Evolutionary conservation across 2,113 vertebrate genomes (phyloP).

Genomic region (Parotia lawesii): DNA sequence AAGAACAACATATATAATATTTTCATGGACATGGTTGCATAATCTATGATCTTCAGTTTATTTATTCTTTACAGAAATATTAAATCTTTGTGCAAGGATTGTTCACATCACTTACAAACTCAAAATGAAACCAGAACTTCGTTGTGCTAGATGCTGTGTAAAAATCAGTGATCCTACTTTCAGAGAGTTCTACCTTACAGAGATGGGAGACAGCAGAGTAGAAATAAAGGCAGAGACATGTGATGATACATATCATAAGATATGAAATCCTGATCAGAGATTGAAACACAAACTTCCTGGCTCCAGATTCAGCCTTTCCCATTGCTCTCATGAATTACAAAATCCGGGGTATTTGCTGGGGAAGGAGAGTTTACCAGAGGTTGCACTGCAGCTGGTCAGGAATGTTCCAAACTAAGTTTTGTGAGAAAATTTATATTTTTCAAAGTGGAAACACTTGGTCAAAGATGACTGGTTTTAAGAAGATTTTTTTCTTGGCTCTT

Average conservation of each 20-base stretch:
- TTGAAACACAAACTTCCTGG: not conserved
- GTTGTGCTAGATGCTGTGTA: fast-evolving
- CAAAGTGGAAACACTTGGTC: not conserved
- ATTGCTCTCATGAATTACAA: not conserved
- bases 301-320: not conserved
- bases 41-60: not conserved
- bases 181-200: not conserved
- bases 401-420: not conserved
- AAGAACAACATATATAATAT: not conserved
- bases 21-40: not conserved
- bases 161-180: not conserved
- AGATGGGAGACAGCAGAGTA: not conserved
- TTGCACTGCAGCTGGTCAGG: not conserved
- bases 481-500: not conserved
- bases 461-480: not conserved
- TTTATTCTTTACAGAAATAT: not conserved
- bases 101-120: not conserved
- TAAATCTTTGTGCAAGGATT: not conserved
- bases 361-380: not conserved
- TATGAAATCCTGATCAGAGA: not conserved
- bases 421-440: not conserved
- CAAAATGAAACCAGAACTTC: not conserved
- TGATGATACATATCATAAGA: not conserved
- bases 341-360: not conserved
- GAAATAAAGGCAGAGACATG: not conserved